phyloP scores from a whole-genome alignment of 2,888 invertebrate species.

The Epirrita christyi region DNA sequence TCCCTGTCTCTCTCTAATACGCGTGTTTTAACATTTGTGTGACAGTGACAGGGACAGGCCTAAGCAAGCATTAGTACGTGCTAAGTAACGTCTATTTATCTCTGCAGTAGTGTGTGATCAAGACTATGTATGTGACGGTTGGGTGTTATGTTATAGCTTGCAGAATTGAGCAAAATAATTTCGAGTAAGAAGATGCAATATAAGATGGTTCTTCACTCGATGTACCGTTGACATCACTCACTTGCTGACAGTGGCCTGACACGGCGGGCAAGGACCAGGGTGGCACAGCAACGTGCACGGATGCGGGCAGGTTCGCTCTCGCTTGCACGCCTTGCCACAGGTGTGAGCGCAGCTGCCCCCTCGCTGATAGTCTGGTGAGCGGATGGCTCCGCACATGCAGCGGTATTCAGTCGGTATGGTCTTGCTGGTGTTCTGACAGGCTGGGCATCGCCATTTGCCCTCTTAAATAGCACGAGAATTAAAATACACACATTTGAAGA shows the following conservation, averaged over 20 bases:
- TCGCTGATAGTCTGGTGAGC: conserved; percentile 90
- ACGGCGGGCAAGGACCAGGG: conserved; percentile 97
- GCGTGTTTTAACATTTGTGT: no score
- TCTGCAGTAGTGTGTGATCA: no score
- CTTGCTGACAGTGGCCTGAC: conserved; percentile 89
- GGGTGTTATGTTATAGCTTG: no score
- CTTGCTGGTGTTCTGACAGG: conserved; percentile 93
- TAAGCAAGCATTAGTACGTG: no score
- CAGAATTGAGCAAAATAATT: no score
- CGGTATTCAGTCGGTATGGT: conserved; percentile 91
- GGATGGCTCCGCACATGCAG: conserved; percentile 95
- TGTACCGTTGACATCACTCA: conserved; percentile 40
- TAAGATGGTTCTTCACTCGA: no score
- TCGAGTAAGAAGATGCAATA: no score
- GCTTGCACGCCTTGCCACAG: conserved; percentile 95
- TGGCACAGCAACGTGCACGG: conserved; percentile 94
- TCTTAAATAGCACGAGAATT: conserved; percentile 62
- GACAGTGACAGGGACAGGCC: no score
- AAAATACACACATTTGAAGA: no score
- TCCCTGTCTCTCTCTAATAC: no score
- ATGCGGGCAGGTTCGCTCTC: conserved; percentile 84
- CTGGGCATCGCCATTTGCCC: conserved; percentile 97
- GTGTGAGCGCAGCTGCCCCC: conserved; percentile 91
- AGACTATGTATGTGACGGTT: no score
- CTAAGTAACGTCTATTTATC: no score